A percentile compares a stretch with the other conserved stretches of the same genome.
Conservation (phyloP, 2,113 vertebrate genomes). For the Pelusios castaneus region DNA sequence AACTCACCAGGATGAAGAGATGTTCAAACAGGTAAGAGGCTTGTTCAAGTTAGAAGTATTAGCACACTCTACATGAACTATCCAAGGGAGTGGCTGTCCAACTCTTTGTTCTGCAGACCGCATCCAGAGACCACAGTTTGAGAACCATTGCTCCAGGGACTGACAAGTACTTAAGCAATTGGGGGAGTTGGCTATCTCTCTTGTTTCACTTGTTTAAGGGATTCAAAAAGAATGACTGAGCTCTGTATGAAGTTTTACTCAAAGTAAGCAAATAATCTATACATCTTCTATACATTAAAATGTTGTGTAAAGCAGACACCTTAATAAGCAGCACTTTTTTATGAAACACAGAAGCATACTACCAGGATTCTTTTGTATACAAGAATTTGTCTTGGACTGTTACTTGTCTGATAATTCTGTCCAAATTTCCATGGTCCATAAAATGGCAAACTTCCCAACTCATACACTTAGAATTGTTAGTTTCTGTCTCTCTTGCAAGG, state of each 20-base stretch:
- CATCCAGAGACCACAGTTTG: neutral
- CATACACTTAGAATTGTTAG: neutral
- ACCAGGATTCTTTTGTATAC: neutral
- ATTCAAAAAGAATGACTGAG: neutral
- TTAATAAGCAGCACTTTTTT: neutral
- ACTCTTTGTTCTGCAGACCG: neutral
- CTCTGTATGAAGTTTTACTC: neutral
- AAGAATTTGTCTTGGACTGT: neutral
- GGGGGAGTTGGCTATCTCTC: neutral
- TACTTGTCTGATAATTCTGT: neutral
- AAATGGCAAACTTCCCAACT: neutral
- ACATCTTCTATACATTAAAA: neutral
- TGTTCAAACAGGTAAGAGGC: constrained; percentile 91
- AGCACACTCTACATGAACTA: neutral
- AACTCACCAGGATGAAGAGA: constrained; percentile 95
- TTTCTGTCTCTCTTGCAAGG: neutral
- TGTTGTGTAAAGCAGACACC: neutral
- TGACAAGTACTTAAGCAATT: neutral
- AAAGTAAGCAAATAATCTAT: neutral
- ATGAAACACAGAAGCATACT: neutral
- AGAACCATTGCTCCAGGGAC: neutral
- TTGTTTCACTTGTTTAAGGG: neutral
- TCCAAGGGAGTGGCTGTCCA: neutral
- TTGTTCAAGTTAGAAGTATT: neutral
- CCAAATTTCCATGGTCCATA: neutral